Evolutionary conservation across 2,888 invertebrate genomes (phyloP).

Genomic region (Xestia rhomboidea): DNA sequence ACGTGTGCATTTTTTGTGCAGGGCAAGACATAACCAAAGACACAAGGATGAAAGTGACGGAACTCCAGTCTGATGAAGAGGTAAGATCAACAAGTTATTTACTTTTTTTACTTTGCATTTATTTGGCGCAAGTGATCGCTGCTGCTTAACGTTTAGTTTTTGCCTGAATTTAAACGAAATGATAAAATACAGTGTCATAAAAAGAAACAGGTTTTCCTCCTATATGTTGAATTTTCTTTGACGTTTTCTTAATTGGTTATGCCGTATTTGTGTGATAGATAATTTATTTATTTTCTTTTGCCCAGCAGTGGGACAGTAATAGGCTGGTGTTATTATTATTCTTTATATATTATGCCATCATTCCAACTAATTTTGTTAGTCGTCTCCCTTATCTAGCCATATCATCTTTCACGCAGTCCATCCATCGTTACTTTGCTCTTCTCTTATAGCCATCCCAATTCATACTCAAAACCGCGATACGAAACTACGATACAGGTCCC

Average conservation of each 20-base stretch:
- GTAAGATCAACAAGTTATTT: constrained; percentile 70
- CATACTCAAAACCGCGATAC: background rate
- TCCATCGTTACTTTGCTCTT: background rate
- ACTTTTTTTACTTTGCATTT: constrained; percentile 4
- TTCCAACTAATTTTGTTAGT: background rate
- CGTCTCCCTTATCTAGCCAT: background rate
- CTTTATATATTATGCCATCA: background rate
- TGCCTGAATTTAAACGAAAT: background rate
- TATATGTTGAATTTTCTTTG: constrained; percentile 11
- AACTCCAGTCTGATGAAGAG: constrained; percentile 87
- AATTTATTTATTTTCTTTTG: background rate
- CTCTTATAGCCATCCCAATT: background rate
- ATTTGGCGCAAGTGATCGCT: background rate
- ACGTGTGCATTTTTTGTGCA: constrained; percentile 79
- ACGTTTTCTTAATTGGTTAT: constrained; percentile 28
- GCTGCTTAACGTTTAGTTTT: background rate
- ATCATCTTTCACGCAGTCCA: background rate
- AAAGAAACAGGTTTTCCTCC: constrained; percentile 1
- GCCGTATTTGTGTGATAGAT: background rate
- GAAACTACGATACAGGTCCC: background rate
- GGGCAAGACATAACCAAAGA: constrained; percentile 90
- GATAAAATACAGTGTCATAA: background rate
- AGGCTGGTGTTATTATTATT: background rate
- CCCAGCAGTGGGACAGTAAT: too few species aligned
- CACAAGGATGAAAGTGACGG: constrained; percentile 88